Evolutionary conservation across 2,113 vertebrate genomes (phyloP).

Genomic region (Prolemur simus): DNA sequence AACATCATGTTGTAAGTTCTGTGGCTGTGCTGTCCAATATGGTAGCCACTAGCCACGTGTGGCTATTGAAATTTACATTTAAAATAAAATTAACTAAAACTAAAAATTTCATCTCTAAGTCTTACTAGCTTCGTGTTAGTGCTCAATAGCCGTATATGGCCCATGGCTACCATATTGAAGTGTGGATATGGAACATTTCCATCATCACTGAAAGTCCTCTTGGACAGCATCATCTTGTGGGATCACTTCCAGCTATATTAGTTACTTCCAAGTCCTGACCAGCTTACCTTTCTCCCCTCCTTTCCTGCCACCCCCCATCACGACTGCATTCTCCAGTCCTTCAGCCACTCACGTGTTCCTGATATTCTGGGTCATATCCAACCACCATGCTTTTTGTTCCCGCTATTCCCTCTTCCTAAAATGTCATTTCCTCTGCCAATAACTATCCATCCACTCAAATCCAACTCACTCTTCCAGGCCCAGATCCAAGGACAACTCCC

Average conservation of each 20-base stretch:
- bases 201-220: not conserved
- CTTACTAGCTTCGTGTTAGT: not conserved
- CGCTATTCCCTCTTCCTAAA: not conserved
- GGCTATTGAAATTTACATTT: not conserved
- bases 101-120: not conserved
- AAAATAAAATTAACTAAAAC: not conserved
- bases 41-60: not conserved
- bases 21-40: not conserved
- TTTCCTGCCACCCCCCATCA: not conserved
- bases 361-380: not conserved
- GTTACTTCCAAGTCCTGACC: not conserved
- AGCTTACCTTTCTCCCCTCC: not conserved
- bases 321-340: not conserved
- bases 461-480: not conserved
- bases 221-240: not conserved
- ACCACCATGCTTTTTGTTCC: not conserved
- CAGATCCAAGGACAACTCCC: not conserved
- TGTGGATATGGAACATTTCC: not conserved
- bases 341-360: not conserved
- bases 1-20: not conserved
- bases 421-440: not conserved
- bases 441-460: not conserved
- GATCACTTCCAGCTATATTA: not conserved
- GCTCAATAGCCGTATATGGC: not conserved
- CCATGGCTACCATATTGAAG: not conserved